Conservation (phyloP, 2,888 invertebrate genomes). For the Limnephilus rhombicus region DNA sequence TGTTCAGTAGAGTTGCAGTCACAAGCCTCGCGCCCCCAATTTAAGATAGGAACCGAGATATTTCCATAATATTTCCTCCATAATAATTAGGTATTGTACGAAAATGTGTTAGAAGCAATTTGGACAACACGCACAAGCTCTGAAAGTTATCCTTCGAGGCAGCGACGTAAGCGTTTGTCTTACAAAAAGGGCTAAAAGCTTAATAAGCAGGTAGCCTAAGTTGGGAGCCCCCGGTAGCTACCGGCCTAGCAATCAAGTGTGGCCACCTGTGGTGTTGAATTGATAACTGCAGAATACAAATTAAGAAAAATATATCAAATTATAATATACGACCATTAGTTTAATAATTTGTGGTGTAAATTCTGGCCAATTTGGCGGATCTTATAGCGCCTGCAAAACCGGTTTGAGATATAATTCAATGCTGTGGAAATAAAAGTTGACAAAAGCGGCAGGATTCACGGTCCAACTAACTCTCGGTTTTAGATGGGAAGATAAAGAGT, state of each 20-base stretch:
- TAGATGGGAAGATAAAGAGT: neutral
- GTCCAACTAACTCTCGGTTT: neutral
- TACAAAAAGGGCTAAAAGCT: conserved; percentile 47
- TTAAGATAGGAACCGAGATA: neutral
- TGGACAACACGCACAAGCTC: neutral
- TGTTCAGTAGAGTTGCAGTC: neutral
- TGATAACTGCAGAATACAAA: neutral
- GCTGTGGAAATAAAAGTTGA: neutral
- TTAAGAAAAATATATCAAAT: conserved; percentile 1
- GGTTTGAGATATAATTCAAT: neutral
- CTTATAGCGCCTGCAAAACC: neutral
- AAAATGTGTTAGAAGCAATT: conserved; percentile 17
- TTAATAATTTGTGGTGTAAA: conserved; percentile 7
- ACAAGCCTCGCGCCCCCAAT: neutral
- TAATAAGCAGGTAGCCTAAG: conserved; percentile 45
- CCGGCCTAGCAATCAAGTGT: conserved; percentile 9
- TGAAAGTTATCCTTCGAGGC: neutral
- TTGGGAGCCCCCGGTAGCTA: neutral
- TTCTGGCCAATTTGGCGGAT: neutral
- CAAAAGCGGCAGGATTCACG: conserved; percentile 1
- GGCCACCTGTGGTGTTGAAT: conserved; percentile 27
- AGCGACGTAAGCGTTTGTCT: neutral
- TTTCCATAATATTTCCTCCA: neutral
- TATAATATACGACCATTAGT: conserved; percentile 1
- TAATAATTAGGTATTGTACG: neutral